phyloP scores from a whole-genome alignment of 1,140 invertebrate species.

The Drosophila insularis region DNA sequence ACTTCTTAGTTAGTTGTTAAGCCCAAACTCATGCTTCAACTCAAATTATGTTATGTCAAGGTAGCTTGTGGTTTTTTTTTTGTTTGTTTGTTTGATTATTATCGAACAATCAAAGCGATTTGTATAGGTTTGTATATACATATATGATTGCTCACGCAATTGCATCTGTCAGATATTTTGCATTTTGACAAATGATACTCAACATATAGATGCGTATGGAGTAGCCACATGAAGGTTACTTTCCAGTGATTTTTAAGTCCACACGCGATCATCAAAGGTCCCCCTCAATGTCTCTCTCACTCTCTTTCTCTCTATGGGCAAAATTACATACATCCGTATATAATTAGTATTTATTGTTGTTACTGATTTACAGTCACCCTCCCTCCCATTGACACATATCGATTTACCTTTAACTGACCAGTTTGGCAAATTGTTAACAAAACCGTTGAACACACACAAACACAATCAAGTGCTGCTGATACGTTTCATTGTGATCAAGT shows the following conservation, averaged over 20 bases:
- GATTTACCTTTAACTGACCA: background rate
- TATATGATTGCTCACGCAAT: conserved; percentile 37
- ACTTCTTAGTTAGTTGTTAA: conserved; percentile 2
- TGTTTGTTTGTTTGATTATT: conserved; percentile 14
- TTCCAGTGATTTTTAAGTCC: conserved; percentile 1
- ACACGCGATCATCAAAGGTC: background rate
- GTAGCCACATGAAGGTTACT: conserved; percentile 30
- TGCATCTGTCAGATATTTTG: conserved; percentile 38
- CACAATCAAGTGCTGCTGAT: background rate
- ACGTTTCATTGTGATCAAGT: conserved; percentile 5
- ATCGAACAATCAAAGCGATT: conserved; percentile 33
- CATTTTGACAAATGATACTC: conserved; percentile 46
- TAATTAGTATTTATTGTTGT: conserved; percentile 1
- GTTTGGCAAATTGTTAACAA: conserved; percentile 1
- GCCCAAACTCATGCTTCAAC: background rate
- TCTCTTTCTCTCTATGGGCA: background rate
- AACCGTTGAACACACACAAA: background rate
- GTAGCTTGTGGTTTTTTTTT: conserved; percentile 28
- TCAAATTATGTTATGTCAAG: conserved; percentile 39
- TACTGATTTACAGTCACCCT: background rate
- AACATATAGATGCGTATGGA: conserved; percentile 40
- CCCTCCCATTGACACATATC: conserved; percentile 4
- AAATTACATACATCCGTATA: conserved; percentile 1
- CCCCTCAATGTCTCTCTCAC: too few relatives aligned
- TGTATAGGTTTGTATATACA: conserved; percentile 11